phyloP scores from a whole-genome alignment of 2,113 vertebrate species.

The Smithornis capensis region DNA sequence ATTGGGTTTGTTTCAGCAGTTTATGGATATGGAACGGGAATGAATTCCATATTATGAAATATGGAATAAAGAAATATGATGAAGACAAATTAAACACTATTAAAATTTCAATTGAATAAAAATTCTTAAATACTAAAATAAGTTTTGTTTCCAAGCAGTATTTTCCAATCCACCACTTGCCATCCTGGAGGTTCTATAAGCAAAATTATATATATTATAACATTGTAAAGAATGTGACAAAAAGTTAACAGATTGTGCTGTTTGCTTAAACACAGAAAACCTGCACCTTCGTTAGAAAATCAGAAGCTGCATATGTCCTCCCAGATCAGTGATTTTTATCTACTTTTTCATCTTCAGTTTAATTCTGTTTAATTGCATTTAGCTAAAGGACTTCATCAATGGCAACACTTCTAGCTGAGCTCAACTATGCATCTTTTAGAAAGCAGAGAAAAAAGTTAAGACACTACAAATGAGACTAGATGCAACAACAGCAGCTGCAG shows the following conservation, averaged over 20 bases:
- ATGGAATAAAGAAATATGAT: constrained; percentile 34
- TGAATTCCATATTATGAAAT: not conserved
- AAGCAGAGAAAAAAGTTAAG: not conserved
- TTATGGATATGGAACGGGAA: not conserved
- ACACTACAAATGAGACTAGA: not conserved
- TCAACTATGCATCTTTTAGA: not conserved
- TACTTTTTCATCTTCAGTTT: constrained; percentile 32
- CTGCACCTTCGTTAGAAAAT: constrained; percentile 9
- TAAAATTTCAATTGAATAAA: constrained; percentile 27
- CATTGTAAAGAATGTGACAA: not conserved
- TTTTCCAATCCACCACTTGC: constrained; percentile 15
- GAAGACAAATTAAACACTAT: not conserved
- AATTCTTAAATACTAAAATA: not conserved
- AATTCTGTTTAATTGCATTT: constrained; percentile 17
- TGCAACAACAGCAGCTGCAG: not conserved
- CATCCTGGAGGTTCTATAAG: not conserved
- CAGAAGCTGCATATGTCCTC: not conserved
- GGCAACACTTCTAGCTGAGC: not conserved
- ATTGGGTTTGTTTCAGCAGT: not conserved
- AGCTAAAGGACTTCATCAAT: constrained; percentile 6
- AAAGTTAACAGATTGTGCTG: not conserved
- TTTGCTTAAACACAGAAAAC: not conserved
- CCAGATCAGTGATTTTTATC: constrained; percentile 32
- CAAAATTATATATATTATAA: not conserved
- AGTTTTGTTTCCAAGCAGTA: constrained; percentile 10